Percentiles rank a stretch among this genome's conserved stretches.
Conservation (phyloP, 1,140 invertebrate genomes). For the Heliconius himera region DNA sequence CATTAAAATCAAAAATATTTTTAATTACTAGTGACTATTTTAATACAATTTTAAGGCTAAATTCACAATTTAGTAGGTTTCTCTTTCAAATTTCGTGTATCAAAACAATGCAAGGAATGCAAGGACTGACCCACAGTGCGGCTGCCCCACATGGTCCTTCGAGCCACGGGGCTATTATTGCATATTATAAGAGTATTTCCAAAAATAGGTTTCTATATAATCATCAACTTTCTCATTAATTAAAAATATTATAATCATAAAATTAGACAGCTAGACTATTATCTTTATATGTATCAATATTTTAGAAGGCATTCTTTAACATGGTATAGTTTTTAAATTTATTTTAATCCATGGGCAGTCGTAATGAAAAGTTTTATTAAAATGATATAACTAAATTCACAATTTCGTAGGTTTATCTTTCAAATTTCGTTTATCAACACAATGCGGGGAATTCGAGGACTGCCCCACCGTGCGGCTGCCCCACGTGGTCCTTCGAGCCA, state of each 20-base stretch:
- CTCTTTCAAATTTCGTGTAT: slow-evolving; percentile 64
- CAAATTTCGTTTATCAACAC: slow-evolving; percentile 63
- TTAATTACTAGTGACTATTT: too few relatives aligned
- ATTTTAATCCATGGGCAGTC: too few relatives aligned
- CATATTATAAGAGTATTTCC: slow-evolving; percentile 84
- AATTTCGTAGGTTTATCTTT: slow-evolving; percentile 70
- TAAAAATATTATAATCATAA: too few relatives aligned
- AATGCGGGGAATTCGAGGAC: slow-evolving; percentile 73
- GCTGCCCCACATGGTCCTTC: slow-evolving; percentile 71
- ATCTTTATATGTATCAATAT: too few relatives aligned
- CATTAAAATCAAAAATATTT: too few relatives aligned
- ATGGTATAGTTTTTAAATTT: too few relatives aligned
- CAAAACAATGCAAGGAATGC: slow-evolving; percentile 67
- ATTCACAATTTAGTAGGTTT: slow-evolving; percentile 71
- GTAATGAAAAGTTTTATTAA: too few relatives aligned
- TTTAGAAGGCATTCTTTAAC: too few relatives aligned
- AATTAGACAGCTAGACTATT: too few relatives aligned
- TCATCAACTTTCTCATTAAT: too few relatives aligned
- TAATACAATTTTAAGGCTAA: neutral
- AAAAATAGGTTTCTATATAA: slow-evolving; percentile 68
- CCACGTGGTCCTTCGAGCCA: slow-evolving; percentile 67
- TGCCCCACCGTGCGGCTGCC: slow-evolving; percentile 75
- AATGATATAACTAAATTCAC: slow-evolving; percentile 44
- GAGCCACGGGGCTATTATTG: slow-evolving; percentile 61
- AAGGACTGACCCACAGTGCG: slow-evolving; percentile 75